phyloP scores from a whole-genome alignment of 2,113 vertebrate species.

The Laticauda laticaudata region DNA sequence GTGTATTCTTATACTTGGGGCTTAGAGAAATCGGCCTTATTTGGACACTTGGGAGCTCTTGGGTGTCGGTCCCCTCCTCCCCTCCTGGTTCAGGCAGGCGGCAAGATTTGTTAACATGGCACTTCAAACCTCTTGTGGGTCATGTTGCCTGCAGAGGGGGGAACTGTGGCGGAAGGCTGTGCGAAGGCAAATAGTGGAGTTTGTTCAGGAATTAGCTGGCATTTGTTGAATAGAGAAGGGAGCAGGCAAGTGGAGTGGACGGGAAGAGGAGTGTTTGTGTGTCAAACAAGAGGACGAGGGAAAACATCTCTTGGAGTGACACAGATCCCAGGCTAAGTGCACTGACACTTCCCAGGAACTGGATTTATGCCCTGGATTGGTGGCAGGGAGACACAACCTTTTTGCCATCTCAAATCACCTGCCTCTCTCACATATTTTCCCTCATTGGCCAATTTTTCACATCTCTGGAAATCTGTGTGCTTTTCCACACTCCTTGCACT shows the following conservation, averaged over 20 bases:
- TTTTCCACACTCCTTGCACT: background rate
- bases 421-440: background rate
- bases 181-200: slow-evolving; percentile 33
- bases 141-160: slow-evolving; percentile 14
- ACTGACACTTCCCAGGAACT: background rate
- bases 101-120: slow-evolving; percentile 29
- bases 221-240: slow-evolving; percentile 36
- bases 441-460: background rate
- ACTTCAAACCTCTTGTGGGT: slow-evolving; percentile 39
- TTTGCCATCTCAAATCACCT: background rate
- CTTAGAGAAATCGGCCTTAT: background rate
- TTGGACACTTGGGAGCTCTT: background rate
- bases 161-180: slow-evolving; percentile 4
- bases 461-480: background rate
- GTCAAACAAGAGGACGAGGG: slow-evolving; percentile 24
- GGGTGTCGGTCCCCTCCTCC: background rate
- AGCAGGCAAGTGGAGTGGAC: slow-evolving; percentile 27
- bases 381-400: background rate
- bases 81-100: slow-evolving; percentile 4
- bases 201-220: slow-evolving; percentile 39
- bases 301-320: slow-evolving; percentile 12
- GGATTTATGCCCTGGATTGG: background rate
- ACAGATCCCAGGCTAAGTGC: background rate
- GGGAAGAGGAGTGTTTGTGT: slow-evolving; percentile 20
- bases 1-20: background rate